Conservation (phyloP, 2,797 vertebrate genomes). For the Percopsis omiscomaycus region DNA sequence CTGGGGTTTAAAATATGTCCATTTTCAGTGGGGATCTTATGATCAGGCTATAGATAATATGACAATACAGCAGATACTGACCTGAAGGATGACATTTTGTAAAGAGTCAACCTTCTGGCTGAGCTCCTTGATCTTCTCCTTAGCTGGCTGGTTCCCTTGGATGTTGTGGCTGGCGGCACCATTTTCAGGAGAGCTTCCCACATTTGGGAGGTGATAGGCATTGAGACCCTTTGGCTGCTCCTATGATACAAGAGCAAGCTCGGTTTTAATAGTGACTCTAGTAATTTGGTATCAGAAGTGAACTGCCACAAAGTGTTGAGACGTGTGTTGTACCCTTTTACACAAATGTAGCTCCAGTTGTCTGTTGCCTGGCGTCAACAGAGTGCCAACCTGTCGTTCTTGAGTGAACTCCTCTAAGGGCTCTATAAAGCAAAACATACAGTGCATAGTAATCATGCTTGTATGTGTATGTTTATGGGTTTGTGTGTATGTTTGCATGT, state of each 20-base stretch:
- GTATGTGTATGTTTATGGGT: neutral
- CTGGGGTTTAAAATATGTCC: constrained; percentile 42
- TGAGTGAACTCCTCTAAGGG: constrained; percentile 58
- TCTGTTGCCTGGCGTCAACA: constrained; percentile 59
- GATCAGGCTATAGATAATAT: neutral
- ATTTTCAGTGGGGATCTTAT: neutral
- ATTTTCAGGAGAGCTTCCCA: constrained; percentile 32
- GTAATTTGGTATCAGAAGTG: neutral
- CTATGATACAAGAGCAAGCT: constrained; percentile 38
- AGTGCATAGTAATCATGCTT: neutral
- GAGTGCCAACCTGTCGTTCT: constrained; percentile 69
- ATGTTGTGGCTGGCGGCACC: constrained; percentile 40
- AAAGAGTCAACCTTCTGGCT: constrained; percentile 76
- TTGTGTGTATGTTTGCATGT: neutral
- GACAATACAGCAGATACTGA: constrained; percentile 24
- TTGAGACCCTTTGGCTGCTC: constrained; percentile 37
- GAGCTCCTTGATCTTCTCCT: constrained; percentile 73
- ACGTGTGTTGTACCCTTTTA: constrained; percentile 62
- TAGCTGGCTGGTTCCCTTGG: constrained; percentile 43
- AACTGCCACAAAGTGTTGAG: neutral
- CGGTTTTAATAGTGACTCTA: neutral
- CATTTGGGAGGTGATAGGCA: constrained; percentile 27
- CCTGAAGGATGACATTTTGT: constrained; percentile 75
- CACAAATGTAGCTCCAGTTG: constrained; percentile 73
- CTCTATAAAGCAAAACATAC: constrained; percentile 50